phyloP scores from a whole-genome alignment of 2,113 vertebrate species.

The Puffinus mauretanicus region DNA sequence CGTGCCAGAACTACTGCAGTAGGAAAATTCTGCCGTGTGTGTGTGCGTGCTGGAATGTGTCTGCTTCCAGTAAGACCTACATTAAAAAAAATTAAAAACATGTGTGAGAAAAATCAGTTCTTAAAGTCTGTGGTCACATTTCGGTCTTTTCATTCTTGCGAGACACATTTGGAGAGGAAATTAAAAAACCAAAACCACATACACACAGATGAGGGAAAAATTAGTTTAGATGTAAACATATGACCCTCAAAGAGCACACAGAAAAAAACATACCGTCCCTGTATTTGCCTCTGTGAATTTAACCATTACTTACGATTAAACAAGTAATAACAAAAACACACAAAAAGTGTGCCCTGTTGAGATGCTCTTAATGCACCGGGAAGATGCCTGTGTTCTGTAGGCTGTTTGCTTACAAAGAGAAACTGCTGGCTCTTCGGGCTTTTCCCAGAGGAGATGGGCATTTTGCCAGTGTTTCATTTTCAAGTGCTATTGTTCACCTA shows the following conservation, averaged over 20 bases:
- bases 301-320: constrained; percentile 65
- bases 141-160: background rate
- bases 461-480: constrained; percentile 74
- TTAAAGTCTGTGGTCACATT: background rate
- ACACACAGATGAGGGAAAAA: constrained; percentile 1
- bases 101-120: background rate
- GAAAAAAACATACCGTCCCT: background rate
- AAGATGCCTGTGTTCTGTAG: constrained; percentile 37
- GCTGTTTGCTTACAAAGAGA: constrained; percentile 67
- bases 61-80: background rate
- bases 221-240: background rate
- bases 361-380: constrained; percentile 61
- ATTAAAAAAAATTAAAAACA: constrained; percentile 12
- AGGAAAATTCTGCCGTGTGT: background rate
- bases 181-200: constrained; percentile 20
- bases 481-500: constrained; percentile 75
- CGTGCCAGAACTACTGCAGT: background rate
- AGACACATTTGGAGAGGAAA: constrained; percentile 22
- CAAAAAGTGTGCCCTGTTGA: constrained; percentile 50
- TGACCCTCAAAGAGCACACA: background rate
- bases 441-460: constrained; percentile 73
- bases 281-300: constrained; percentile 63
- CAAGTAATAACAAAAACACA: constrained; percentile 68
- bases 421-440: constrained; percentile 31
- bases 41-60: background rate